phyloP scores from a whole-genome alignment of 2,797 vertebrate genomes.

The Florisuga fusca region DNA sequence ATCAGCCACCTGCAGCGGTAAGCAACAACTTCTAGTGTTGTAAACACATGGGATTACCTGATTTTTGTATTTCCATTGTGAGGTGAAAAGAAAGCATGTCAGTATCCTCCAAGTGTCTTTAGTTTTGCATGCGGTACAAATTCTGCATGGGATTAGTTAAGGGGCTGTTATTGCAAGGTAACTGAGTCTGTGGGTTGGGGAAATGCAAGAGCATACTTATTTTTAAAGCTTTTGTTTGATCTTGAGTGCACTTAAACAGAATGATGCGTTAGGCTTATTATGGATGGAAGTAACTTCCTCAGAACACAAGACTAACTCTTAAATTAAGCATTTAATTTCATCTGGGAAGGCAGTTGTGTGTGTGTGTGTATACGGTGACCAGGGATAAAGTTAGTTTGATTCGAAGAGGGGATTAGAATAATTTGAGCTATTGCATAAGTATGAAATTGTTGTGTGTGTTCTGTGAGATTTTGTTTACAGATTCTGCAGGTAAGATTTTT shows the following conservation, averaged over 20 bases:
- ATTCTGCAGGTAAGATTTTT: constrained; percentile 79
- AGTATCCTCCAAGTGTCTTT: accelerated
- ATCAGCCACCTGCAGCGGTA: constrained; percentile 87
- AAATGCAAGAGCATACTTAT: neutral
- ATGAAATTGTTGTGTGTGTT: constrained; percentile 61
- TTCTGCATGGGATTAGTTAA: neutral
- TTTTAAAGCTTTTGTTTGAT: neutral
- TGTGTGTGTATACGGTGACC: neutral
- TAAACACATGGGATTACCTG: neutral
- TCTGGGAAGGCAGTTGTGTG: neutral
- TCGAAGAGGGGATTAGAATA: constrained; percentile 4
- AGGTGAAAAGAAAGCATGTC: neutral
- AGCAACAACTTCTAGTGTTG: constrained; percentile 59
- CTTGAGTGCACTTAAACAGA: neutral
- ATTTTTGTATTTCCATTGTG: neutral
- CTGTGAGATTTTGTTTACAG: constrained; percentile 76
- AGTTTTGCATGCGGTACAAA: neutral
- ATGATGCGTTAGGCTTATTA: neutral
- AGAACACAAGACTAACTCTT: neutral
- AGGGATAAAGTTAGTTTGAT: neutral
- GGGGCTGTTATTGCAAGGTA: neutral
- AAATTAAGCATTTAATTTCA: neutral
- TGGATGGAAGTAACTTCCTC: neutral
- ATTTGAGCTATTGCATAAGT: constrained; percentile 8
- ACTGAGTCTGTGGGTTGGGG: neutral